Base-by-base conservation (phyloP, 2,797 vertebrate species). In the Crocodylus rhombifer region DNA sequence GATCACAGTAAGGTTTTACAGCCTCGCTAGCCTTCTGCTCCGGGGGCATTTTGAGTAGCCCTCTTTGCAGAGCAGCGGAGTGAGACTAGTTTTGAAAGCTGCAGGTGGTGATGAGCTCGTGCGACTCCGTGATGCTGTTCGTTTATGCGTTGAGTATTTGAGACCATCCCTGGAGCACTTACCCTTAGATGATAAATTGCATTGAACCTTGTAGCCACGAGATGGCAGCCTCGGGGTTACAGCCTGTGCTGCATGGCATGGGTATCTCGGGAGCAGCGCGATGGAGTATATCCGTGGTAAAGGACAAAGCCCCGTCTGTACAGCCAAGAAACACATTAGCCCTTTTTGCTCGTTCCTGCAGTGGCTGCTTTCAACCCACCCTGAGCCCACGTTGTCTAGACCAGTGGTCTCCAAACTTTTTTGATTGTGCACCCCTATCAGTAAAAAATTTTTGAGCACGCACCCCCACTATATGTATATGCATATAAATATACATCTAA, bases 1-100 rank as follows among this genome's bases (percentile, higher is more conserved):
- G 78, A 85, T 87, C 0, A 17, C 0, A 96, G 98, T 98, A 87
- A 97, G 97, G 81, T 4, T 76, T 64, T 81, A 56, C 56, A 56
- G 16, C 33, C 25, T 21, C 28, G n/a, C 21, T 12, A 60, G 36
- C 33, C n/a, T 16, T 73, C 26, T 42, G 25, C 36, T 36, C 16
- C 7, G 11, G 4, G 58, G 25, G 51, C 18, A 15, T 8, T 33
- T 61, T 57, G 15, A 82, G 80, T 65, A 42, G 30, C 7, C 14
- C 30, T 33, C n/a, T 23, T 61, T 28, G 8, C 26, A 81, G 62
- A 65, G 55, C 18, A 33, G 16, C 55, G 76, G 14, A 69, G 63
- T 6, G 74, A 75, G 30, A 60, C 21, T 33, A 16, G 30, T 51
- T 65, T 55, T 16, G 15, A 14, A 42, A 23, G 62, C 23, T n/a